Evolutionary conservation across 92 coral and sea anemone genomes (phyloP).

Genomic region (Plumapathes pennacea): DNA sequence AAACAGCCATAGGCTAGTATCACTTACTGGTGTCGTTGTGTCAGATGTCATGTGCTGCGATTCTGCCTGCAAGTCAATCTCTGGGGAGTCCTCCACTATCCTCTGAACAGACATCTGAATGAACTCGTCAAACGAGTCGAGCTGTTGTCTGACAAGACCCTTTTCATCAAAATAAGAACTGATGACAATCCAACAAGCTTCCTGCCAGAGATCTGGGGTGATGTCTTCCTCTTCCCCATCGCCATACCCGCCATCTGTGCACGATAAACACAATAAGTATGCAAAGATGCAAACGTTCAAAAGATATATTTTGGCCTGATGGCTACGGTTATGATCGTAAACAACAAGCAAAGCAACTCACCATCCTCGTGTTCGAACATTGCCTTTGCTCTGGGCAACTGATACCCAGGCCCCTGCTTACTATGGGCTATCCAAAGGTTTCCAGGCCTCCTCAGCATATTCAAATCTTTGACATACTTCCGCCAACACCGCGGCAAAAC

Average conservation of each 20-base stretch:
- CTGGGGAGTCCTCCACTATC: slow-evolving; percentile 97
- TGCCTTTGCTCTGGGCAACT: too few species aligned
- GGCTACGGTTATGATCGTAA: not conserved
- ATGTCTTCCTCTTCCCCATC: slow-evolving; percentile 98
- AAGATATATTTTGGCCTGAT: too few species aligned
- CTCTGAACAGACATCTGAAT: slow-evolving; percentile 99
- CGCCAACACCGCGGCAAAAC: too few species aligned
- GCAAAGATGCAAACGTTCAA: not conserved
- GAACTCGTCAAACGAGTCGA: slow-evolving; percentile 98
- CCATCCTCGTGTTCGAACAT: slow-evolving; percentile 98
- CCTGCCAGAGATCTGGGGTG: slow-evolving; percentile 97
- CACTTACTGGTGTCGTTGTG: slow-evolving; percentile 86
- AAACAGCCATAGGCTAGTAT: too few species aligned
- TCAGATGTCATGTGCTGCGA: slow-evolving; percentile 99
- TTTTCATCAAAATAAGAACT: slow-evolving; percentile 99
- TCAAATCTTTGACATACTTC: too few species aligned
- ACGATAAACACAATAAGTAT: not conserved
- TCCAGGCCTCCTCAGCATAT: too few species aligned
- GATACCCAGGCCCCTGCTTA: too few species aligned
- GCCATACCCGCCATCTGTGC: slow-evolving; percentile 73
- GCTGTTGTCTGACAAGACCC: slow-evolving; percentile 97
- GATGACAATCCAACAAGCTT: slow-evolving; percentile 99
- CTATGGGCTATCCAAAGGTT: too few species aligned
- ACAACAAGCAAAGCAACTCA: slow-evolving; percentile 25
- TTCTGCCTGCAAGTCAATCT: slow-evolving; percentile 96